phyloP scores from a whole-genome alignment of 2,888 invertebrate genomes.

The Molanna angustata region DNA sequence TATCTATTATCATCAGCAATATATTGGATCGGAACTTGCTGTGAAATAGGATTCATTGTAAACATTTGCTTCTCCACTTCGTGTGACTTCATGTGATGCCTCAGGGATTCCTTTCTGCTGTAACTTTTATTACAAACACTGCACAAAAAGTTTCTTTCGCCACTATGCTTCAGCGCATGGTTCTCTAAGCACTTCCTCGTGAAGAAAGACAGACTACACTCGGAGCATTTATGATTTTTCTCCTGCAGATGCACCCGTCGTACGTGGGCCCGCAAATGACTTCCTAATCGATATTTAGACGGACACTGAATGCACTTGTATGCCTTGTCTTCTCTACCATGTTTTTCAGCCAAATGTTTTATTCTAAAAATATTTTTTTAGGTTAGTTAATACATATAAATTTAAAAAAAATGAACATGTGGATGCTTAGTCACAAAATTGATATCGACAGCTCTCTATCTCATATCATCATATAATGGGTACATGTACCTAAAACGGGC shows the following conservation, averaged over 20 bases:
- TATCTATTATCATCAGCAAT: slow-evolving; percentile 4
- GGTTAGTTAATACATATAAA: no score
- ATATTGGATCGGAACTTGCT: not conserved
- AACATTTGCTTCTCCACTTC: slow-evolving; percentile 13
- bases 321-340: slow-evolving; percentile 28
- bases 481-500: no score
- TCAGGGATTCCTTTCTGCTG: slow-evolving; percentile 16
- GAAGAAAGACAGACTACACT: slow-evolving; percentile 27
- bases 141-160: slow-evolving; percentile 22
- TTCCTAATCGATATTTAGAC: slow-evolving; percentile 25
- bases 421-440: no score
- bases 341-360: slow-evolving; percentile 27
- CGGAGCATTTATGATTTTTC: slow-evolving; percentile 25
- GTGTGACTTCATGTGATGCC: slow-evolving; percentile 26
- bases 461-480: no score
- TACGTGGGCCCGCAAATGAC: slow-evolving; percentile 30
- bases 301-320: slow-evolving; percentile 32
- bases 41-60: not conserved
- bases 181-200: slow-evolving; percentile 24
- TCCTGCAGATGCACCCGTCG: slow-evolving; percentile 30
- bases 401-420: no score
- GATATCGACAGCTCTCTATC: no score
- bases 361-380: slow-evolving; percentile 20
- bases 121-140: slow-evolving; percentile 23
- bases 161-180: slow-evolving; percentile 26